Evolutionary conservation across 2,113 vertebrate genomes (phyloP), one percentile per base, ranked within the genome.

Genomic region (Mola mola): DNA sequence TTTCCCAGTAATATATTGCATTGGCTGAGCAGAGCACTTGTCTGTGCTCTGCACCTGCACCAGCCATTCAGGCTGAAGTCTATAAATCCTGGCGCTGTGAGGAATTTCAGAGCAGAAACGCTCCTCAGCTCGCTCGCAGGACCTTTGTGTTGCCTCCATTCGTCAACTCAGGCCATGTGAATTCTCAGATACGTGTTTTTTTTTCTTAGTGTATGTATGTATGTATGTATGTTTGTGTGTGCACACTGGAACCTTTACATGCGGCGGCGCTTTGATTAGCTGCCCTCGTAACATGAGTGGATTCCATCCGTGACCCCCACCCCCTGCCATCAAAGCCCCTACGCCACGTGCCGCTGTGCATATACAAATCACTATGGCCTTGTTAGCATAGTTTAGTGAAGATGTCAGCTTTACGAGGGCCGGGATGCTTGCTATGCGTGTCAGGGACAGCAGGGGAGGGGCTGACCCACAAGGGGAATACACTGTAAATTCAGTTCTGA

Each of bases 361-460:
- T 89, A 90, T 90, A 89, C 90, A 90, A 91, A 90, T 91, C 90
- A 90, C 87, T 16, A 42, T 52, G 36, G 85, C 86, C 85, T 90
- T 92, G 88, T 92, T 92, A 92, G 89, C 88, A 92, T 92, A 91
- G 87, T 90, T 90, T 90, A 91, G 89, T 90, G 88, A 90, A 91
- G 91, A 91, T 90, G 89, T 91, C 90, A 90, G 86, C 82, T 90
- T 92, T 92, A 92, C 66, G 88, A 88, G 85, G 75, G 72, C 83
- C 50, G 21, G 86, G 85, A 79, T 85, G 83, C 83, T 85, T 87
- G 83, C 79, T 87, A 82, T 85, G 81, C 79, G 61, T 90, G 81
- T 87, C 88, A 84, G 85, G 85, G 84, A 81, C 50, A 19, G 63
- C 58, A 55, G 68, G 72, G 84, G 79, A 76, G 82, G 84, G 80